phyloP scores from a whole-genome alignment of 2,888 invertebrate species.

The Microchrysa polita region DNA sequence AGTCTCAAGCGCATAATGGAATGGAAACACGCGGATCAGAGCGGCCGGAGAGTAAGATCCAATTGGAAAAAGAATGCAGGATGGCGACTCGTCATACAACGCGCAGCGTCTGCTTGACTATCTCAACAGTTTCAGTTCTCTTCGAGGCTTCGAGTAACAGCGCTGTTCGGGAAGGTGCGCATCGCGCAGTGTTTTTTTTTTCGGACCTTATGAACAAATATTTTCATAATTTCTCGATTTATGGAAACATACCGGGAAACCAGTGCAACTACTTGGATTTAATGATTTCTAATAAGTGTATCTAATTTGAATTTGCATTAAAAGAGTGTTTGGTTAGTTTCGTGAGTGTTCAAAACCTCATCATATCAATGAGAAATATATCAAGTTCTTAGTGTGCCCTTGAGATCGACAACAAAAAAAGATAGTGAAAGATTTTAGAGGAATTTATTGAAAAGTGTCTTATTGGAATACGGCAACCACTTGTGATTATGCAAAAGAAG shows the following conservation, averaged over 20 bases:
- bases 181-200: slow-evolving; percentile 54
- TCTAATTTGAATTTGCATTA: no score
- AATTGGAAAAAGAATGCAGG: slow-evolving; percentile 55
- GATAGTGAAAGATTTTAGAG: no score
- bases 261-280: background rate
- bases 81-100: slow-evolving; percentile 58
- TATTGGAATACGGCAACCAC: background rate
- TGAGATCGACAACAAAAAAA: background rate
- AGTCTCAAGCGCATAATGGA: background rate
- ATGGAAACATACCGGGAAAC: background rate
- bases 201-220: no score
- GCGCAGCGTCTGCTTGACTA: background rate
- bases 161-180: slow-evolving; percentile 56
- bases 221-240: no score
- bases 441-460: background rate
- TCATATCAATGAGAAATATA: background rate
- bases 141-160: slow-evolving; percentile 62
- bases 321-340: no score
- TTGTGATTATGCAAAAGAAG: background rate
- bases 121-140: slow-evolving; percentile 57
- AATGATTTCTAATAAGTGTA: no score
- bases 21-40: background rate
- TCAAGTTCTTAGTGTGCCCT: background rate
- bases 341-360: no score
- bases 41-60: background rate